Evolutionary conservation across 2,888 invertebrate species (phyloP), one percentile per base, ranked within the genome.

Genomic region (Pammene fasciana): DNA sequence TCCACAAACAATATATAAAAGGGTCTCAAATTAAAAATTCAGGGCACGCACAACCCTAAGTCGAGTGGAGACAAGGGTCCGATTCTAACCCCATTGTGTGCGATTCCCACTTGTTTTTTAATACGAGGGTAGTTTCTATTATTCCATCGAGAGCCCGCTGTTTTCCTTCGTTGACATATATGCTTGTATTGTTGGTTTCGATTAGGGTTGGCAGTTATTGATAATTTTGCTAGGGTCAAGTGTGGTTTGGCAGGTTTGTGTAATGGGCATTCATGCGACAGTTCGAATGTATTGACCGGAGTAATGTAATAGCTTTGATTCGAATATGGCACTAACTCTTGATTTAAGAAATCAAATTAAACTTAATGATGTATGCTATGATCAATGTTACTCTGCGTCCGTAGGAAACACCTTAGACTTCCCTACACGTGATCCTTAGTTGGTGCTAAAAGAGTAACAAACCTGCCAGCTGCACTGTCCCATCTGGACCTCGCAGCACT

Each of bases 51-150:
- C 90, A 91, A 62, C 91, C 91, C 91, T 90, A 80, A 71, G 71
- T 82, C 76, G 82, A 87, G 86, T 86, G 85, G 79, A 77, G 71
- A 68, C 75, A 75, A 84, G 89, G 86, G 85, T 80, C 88, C 77
- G 84, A 86, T 87, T 61, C 89, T 87, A 86, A 85, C 82, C 86
- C 88, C 78, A 91, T 90, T 91, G 90, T 90, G 82, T 79, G 65
- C 74, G 77, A 78, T 81, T 82, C 86, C 89, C 89, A 90, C 90
- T 91, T 92, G 90, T 90, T 89, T 89, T 90, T 89, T 87, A 89
- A 90, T 88, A 84, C 74, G 86, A 84, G 90, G 91, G 90, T 88
- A 86, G 89, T 88, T 91, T 89, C 87, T 86, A 89, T 90, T 91
- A 90, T 91, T 90, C 56, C 78, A 85, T 87, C 86, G 85, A 80